phyloP scores from a whole-genome alignment of 2,797 vertebrate species.

The Phalanger gymnotis region DNA sequence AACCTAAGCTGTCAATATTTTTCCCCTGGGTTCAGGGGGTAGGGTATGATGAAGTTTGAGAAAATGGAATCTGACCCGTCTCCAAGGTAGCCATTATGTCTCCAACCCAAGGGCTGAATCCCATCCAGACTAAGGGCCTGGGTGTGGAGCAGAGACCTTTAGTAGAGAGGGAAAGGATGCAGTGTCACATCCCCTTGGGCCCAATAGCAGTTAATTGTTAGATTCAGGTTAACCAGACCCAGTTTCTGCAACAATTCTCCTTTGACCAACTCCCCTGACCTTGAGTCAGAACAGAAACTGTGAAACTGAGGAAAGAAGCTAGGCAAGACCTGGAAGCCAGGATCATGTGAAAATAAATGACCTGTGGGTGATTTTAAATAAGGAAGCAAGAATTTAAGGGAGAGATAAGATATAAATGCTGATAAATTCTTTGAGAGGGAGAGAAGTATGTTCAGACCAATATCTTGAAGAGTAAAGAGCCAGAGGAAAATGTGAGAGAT shows the following conservation, averaged over 20 bases:
- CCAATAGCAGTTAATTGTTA: neutral
- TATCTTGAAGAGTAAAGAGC: neutral
- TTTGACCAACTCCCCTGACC: neutral
- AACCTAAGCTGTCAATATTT: neutral
- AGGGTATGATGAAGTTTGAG: neutral
- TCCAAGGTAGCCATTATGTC: neutral
- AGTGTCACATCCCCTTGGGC: neutral
- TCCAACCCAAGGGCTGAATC: neutral
- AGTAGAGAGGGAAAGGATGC: neutral
- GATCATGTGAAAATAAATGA: neutral
- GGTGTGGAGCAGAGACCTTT: neutral
- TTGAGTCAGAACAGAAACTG: neutral
- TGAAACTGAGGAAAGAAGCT: neutral
- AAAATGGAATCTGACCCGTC: neutral
- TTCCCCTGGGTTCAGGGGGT: neutral
- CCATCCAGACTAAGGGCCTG: neutral
- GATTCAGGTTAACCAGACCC: neutral
- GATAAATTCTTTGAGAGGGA: neutral
- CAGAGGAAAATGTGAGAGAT: neutral
- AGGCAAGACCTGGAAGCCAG: neutral
- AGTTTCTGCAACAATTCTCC: neutral
- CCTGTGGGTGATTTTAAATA: neutral
- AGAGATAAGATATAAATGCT: neutral
- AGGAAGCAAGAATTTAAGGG: slow-evolving; percentile 1
- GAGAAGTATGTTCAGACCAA: neutral